A percentile compares a stretch with the other conserved stretches of the same genome.
Evolutionary conservation across 2,888 invertebrate species (phyloP).

Genomic region (Cephalotes varians): DNA sequence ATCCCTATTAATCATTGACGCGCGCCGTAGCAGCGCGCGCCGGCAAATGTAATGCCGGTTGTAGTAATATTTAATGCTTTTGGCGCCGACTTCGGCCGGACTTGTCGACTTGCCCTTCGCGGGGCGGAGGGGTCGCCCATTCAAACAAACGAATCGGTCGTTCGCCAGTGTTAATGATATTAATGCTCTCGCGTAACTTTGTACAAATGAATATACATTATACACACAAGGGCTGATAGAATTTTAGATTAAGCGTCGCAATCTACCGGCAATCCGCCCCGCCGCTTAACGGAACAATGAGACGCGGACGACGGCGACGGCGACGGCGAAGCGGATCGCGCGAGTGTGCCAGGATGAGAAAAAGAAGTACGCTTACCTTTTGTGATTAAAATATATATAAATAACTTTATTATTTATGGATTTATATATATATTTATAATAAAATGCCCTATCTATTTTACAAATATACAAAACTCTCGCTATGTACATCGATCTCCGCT

Average conservation of each 20-base stretch:
- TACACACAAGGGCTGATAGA: slow-evolving; percentile 63
- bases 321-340: slow-evolving; percentile 16
- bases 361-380: slow-evolving; percentile 61
- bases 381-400: slow-evolving; percentile 83
- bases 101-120: slow-evolving; percentile 4
- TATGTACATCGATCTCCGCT: slow-evolving; percentile 79
- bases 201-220: slow-evolving; percentile 52
- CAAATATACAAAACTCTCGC: slow-evolving; percentile 83
- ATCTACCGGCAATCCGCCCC: slow-evolving; percentile 5
- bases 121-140: not conserved
- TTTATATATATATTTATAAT: slow-evolving; percentile 68
- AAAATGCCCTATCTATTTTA: slow-evolving; percentile 83
- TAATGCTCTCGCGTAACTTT: slow-evolving; percentile 42
- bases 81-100: slow-evolving; percentile 36
- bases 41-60: slow-evolving; percentile 30
- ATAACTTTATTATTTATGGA: slow-evolving; percentile 82
- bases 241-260: slow-evolving; percentile 55
- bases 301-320: slow-evolving; percentile 4
- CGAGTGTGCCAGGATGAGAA: slow-evolving; percentile 45
- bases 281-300: slow-evolving; percentile 38
- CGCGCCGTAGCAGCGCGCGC: slow-evolving; percentile 7
- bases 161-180: slow-evolving; percentile 51
- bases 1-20: slow-evolving; percentile 52
- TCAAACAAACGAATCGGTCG: slow-evolving; percentile 31
- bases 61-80: slow-evolving; percentile 46